Evolutionary conservation across 2,797 vertebrate genomes (phyloP), one percentile per base, ranked within the genome.

Genomic region (Falco columbarius): DNA sequence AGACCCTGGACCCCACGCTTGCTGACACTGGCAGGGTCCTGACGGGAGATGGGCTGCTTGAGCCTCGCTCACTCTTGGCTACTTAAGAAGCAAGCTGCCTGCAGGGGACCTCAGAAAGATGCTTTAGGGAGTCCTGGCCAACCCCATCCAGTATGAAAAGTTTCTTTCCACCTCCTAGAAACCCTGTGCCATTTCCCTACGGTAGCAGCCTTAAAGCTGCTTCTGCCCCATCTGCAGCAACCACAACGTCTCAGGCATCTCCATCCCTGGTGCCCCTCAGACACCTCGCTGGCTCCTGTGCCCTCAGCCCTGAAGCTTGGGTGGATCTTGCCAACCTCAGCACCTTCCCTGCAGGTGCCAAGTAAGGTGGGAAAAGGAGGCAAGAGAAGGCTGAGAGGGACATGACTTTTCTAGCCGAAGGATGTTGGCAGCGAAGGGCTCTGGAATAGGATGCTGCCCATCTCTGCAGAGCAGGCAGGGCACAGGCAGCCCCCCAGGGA

Each of bases 211-310:
- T 6, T 36, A 55, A 62, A 58, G 19, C 55, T 54, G 54, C 29
- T 89, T 46, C 77, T 72, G 58, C 30, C 21, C 61, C 19, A 2
- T 3, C 27, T 55, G 56, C 51, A 84, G 77, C 38, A 62, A 9
- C 7, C 1, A 2, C 1, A 0, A 4, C 7, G 13, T 11, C 68
- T 8, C 18, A 1, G 42, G 26, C 9, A 26, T 26, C 17, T 42
- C 49, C 2, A 3, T 6, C 8, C 61, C 70, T 8, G 32, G 1
- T 2, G 7, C 21, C 61, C 72, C 55, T 66, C 83, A 17, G 23
- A 61, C 6, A 30, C 26, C 23, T 29, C 3, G 8, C 17, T 24
- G 42, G 59, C 46, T 61, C 51, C 23, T 0, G 0, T 40, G 40
- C 51, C 19, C 38, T 67, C 59, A 32, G n/a, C 62, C 58, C 62